Evolutionary conservation across 2,113 vertebrate species (phyloP).

Genomic region (Pycnonotus jocosus): DNA sequence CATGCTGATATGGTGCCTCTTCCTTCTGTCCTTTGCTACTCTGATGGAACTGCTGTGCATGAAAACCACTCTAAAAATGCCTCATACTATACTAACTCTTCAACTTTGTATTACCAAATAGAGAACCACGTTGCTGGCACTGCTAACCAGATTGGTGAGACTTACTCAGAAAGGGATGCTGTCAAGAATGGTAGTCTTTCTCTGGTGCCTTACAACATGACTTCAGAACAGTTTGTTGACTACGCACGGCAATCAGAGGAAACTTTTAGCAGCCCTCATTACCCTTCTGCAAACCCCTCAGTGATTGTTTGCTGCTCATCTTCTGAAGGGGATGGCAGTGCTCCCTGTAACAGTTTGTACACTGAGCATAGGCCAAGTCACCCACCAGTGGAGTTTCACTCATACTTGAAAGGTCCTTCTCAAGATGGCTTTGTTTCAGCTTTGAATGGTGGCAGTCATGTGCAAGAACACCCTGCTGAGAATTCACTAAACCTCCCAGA

Average conservation of each 20-base stretch:
- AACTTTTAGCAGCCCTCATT: constrained; percentile 75
- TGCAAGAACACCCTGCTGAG: constrained; percentile 80
- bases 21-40: constrained; percentile 88
- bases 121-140: constrained; percentile 77
- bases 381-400: constrained; percentile 85
- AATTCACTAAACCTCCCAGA: constrained; percentile 81
- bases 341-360: constrained; percentile 77
- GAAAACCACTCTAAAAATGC: constrained; percentile 86
- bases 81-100: constrained; percentile 83
- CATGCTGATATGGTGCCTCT: constrained; percentile 79
- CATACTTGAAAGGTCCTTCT: constrained; percentile 90
- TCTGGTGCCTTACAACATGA: constrained; percentile 83
- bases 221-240: constrained; percentile 84
- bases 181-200: constrained; percentile 76
- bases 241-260: constrained; percentile 78
- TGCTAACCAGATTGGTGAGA: constrained; percentile 77
- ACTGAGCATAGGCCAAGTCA: constrained; percentile 77
- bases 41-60: constrained; percentile 77
- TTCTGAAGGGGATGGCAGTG: constrained; percentile 77
- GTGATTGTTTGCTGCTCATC: constrained; percentile 82
- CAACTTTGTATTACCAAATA: constrained; percentile 91
- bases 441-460: constrained; percentile 73
- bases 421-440: constrained; percentile 82
- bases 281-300: constrained; percentile 77
- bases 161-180: constrained; percentile 81